These are phyloP conservation scores for Ormyrus thymus DNA, from an alignment of 2,888 invertebrate genomes.

Conservation along the genomic window DNA sequence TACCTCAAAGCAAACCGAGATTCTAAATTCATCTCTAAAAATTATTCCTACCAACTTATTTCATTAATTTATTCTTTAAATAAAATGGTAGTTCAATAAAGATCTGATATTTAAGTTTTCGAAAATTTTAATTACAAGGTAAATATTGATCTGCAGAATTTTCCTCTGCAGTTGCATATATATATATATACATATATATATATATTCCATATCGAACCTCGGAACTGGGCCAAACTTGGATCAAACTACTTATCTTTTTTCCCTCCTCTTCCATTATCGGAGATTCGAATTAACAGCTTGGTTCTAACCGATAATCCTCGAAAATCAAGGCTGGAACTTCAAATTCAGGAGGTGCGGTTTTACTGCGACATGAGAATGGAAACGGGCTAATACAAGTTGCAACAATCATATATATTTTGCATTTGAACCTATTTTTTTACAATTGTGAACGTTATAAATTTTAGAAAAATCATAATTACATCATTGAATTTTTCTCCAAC, in stretches of 20 bases:
- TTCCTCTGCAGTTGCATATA: too few relatives aligned
- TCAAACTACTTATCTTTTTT: constrained; percentile 53
- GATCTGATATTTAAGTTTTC: background rate
- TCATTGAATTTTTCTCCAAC: too few relatives aligned
- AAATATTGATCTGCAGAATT: constrained; percentile 8
- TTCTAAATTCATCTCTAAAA: too few relatives aligned
- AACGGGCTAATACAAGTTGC: constrained; percentile 10
- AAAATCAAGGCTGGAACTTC: constrained; percentile 44
- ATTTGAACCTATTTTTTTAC: too few relatives aligned
- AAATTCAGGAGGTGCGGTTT: constrained; percentile 26
- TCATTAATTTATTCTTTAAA: too few relatives aligned
- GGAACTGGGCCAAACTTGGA: constrained; percentile 60
- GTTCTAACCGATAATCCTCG: constrained; percentile 58
- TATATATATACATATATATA: constrained; percentile 1
- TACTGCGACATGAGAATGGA: constrained; percentile 21
- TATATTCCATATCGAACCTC: constrained; percentile 39
- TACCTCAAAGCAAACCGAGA: too few relatives aligned
- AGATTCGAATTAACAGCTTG: constrained; percentile 60
- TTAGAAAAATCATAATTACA: too few relatives aligned
- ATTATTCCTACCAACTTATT: too few relatives aligned
- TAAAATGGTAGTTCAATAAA: background rate
- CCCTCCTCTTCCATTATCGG: constrained; percentile 36
- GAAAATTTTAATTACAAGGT: constrained; percentile 28
- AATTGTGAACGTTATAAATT: too few relatives aligned
- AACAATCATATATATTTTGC: too few relatives aligned